phyloP scores from a whole-genome alignment of 2,888 invertebrate genomes.

The Panopea generosa region DNA sequence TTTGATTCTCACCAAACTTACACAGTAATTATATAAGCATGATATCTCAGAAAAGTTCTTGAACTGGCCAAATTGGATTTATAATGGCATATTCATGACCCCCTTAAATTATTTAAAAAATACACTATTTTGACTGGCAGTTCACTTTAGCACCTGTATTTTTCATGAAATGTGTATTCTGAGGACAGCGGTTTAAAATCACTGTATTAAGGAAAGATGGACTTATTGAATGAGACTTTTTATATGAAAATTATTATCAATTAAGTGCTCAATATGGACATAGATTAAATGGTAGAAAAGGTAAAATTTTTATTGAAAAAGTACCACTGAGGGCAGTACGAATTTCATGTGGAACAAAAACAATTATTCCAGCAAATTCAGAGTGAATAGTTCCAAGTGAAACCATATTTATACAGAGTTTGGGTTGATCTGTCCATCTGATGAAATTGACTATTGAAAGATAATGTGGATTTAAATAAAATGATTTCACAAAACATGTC shows the following conservation, averaged over 20 bases:
- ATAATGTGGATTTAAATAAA: neutral
- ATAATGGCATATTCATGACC: no score
- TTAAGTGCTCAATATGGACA: no score
- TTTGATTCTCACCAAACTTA: no score
- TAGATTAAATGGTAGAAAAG: no score
- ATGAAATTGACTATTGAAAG: neutral
- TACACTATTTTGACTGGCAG: no score
- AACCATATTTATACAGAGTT: neutral
- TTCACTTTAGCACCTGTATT: no score
- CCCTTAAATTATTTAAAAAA: no score
- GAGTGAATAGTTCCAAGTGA: slow-evolving; percentile 6
- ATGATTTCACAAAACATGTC: no score
- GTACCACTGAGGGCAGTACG: neutral
- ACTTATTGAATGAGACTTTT: slow-evolving; percentile 16
- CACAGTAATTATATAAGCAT: no score
- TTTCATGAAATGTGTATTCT: neutral
- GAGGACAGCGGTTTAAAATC: neutral
- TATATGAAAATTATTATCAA: slow-evolving; percentile 14
- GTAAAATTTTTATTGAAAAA: neutral
- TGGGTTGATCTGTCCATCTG: neutral
- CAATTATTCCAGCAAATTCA: neutral
- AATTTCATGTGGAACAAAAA: neutral
- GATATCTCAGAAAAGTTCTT: no score
- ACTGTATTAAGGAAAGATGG: slow-evolving; percentile 18
- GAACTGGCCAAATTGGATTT: no score